phyloP scores from a whole-genome alignment of 1,140 invertebrate species.

The Sinella curviseta region DNA sequence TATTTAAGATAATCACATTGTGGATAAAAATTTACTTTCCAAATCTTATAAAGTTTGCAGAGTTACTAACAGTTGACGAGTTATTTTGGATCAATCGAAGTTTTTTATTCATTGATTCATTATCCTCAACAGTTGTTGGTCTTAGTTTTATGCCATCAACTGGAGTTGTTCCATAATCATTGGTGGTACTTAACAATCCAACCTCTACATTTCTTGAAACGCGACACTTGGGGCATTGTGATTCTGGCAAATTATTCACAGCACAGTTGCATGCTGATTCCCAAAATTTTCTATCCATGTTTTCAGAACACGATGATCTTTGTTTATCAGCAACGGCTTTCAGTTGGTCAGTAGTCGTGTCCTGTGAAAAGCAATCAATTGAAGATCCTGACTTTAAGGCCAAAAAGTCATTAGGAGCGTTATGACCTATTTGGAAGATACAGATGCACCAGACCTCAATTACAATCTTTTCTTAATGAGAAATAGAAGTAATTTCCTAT shows the following conservation, averaged over 20 bases:
- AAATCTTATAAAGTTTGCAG: constrained; percentile 18
- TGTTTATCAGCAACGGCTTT: background rate
- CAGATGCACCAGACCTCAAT: too few species aligned
- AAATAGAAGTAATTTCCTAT: too few species aligned
- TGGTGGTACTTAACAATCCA: too few species aligned
- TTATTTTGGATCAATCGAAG: background rate
- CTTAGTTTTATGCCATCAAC: background rate
- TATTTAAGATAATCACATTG: background rate
- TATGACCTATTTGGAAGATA: too few species aligned
- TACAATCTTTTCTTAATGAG: too few species aligned
- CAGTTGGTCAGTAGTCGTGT: background rate
- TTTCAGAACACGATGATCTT: background rate
- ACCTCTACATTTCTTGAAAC: background rate
- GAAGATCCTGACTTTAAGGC: background rate
- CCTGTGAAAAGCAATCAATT: background rate
- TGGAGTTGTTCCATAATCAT: too few species aligned
- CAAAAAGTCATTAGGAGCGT: too few species aligned
- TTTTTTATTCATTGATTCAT: background rate
- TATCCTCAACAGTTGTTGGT: background rate
- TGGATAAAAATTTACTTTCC: background rate
- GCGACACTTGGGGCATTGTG: background rate
- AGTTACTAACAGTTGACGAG: background rate
- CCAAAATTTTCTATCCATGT: background rate
- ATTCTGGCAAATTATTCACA: background rate
- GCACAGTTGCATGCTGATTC: background rate